Evolutionary conservation across 2,113 vertebrate genomes (phyloP).

Genomic region (Rissa tridactyla): DNA sequence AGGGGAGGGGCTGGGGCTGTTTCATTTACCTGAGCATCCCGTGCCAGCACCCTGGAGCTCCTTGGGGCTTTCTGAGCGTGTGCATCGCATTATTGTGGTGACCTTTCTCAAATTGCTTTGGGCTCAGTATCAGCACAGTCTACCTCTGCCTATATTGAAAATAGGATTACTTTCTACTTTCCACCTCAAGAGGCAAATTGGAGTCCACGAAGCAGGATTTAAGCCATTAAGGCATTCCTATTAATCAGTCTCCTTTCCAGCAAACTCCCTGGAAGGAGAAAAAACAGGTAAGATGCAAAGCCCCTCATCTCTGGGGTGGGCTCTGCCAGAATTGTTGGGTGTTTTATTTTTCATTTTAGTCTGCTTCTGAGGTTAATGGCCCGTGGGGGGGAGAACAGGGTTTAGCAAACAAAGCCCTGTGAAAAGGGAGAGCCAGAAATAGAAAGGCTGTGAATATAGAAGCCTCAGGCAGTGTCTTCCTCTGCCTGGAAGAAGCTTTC

Average conservation of each 20-base stretch:
- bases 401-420: constrained; percentile 36
- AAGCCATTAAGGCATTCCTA: not conserved
- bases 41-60: not conserved
- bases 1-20: not conserved
- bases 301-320: not conserved
- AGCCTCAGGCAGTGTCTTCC: constrained; percentile 41
- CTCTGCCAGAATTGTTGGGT: not conserved
- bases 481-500: constrained; percentile 45
- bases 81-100: not conserved
- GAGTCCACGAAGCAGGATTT: not conserved
- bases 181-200: not conserved
- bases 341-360: not conserved
- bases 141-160: not conserved
- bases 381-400: not conserved
- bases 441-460: constrained; percentile 46
- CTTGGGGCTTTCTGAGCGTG: not conserved
- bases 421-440: constrained; percentile 50
- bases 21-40: not conserved
- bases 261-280: not conserved
- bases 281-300: not conserved
- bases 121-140: not conserved
- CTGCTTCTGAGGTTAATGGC: not conserved
- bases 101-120: not conserved
- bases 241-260: not conserved
- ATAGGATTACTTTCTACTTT: constrained; percentile 3